Percentiles rank a stretch among this genome's conserved stretches.
Conservation (phyloP, 1,140 invertebrate genomes). For the Gryllus bimaculatus region DNA sequence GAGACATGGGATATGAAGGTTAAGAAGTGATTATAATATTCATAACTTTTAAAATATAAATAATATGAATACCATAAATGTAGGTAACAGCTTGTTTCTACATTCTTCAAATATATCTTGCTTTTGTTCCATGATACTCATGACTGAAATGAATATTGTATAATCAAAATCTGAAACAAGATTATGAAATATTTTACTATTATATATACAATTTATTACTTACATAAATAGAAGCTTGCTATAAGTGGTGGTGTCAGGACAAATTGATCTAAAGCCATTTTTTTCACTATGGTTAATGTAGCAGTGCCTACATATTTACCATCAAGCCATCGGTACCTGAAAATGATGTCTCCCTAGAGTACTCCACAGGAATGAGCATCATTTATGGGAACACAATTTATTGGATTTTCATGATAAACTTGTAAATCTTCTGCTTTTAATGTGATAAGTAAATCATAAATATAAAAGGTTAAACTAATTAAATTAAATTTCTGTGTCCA, state of each 20-base stretch:
- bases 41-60: neutral
- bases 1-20: neutral
- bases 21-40: neutral
- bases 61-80: constrained; percentile 44
- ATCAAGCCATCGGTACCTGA: constrained; percentile 73
- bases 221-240: constrained; percentile 59
- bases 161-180: neutral
- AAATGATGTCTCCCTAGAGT: constrained; percentile 14
- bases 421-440: too few species aligned
- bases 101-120: constrained; percentile 57
- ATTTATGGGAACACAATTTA: neutral
- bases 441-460: too few species aligned
- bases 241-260: constrained; percentile 60
- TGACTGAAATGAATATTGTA: constrained; percentile 41
- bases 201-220: constrained; percentile 29
- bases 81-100: constrained; percentile 57
- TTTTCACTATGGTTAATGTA: constrained; percentile 50
- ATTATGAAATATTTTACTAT: constrained; percentile 1
- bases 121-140: constrained; percentile 60
- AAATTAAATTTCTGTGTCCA: too few species aligned
- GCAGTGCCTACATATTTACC: constrained; percentile 53
- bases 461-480: too few species aligned
- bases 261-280: constrained; percentile 68
- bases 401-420: neutral
- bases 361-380: neutral